Evolutionary conservation across 2,113 vertebrate genomes (phyloP).

Genomic region (Corapipo altera): DNA sequence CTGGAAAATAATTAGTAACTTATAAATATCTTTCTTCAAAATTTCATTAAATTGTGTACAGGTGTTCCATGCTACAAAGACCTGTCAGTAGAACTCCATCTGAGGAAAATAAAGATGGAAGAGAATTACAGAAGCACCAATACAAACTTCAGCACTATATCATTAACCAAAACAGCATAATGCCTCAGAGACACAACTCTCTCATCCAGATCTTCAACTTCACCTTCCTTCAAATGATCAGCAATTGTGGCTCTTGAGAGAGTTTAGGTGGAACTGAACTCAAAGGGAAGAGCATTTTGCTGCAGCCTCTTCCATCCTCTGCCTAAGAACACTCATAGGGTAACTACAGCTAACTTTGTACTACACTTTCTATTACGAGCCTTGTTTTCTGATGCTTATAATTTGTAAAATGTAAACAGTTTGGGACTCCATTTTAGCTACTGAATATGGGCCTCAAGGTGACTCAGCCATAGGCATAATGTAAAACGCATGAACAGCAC

Average conservation of each 20-base stretch:
- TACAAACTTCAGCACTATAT: neutral
- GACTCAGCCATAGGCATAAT: neutral
- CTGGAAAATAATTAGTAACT: neutral
- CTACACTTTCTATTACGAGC: neutral
- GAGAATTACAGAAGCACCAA: neutral
- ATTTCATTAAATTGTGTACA: neutral
- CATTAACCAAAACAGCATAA: neutral
- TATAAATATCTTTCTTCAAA: neutral
- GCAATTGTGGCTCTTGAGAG: neutral
- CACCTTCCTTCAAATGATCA: neutral
- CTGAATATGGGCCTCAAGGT: neutral
- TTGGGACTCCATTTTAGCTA: neutral
- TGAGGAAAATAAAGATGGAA: neutral
- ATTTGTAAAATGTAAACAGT: neutral
- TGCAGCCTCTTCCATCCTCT: neutral
- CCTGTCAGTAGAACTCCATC: neutral
- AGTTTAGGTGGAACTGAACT: neutral
- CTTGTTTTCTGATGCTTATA: neutral
- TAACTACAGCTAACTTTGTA: neutral
- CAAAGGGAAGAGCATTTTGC: neutral
- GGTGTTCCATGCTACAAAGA: neutral
- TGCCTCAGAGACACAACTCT: neutral
- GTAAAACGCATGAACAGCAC: fast-evolving
- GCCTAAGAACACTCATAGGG: neutral
- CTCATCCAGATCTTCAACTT: neutral